These are phyloP conservation scores for Phalanger gymnotis DNA, from an alignment of 2,797 vertebrate species.

Conservation along the genomic window DNA sequence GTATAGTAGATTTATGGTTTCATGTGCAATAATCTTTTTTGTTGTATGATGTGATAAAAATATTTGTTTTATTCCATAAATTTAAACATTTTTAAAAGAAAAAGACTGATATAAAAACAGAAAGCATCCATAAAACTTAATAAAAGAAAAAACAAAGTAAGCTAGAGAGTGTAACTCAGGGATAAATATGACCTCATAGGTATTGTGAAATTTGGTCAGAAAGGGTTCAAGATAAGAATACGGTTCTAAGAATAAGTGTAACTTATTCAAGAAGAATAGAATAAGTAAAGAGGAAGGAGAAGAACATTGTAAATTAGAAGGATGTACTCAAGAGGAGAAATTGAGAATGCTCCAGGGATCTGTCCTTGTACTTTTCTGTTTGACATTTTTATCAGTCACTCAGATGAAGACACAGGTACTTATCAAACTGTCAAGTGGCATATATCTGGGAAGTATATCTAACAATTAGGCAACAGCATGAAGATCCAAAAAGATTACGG, in stretches of 20 bases:
- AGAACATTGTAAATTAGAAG: not conserved
- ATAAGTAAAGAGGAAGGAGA: not conserved
- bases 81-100: not conserved
- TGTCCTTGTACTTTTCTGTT: not conserved
- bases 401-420: not conserved
- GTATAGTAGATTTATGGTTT: not conserved
- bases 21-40: not conserved
- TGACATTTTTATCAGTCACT: slow-evolving; percentile 2
- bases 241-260: not conserved
- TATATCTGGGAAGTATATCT: not conserved
- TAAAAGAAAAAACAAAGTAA: not conserved
- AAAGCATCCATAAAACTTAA: not conserved
- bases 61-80: not conserved
- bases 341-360: not conserved
- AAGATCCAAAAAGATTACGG: not conserved
- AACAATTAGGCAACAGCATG: not conserved
- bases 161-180: not conserved
- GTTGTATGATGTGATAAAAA: not conserved
- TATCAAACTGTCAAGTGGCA: not conserved
- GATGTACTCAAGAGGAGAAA: not conserved
- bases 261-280: not conserved
- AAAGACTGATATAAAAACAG: not conserved
- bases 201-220: not conserved
- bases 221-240: not conserved
- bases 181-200: not conserved